phyloP scores from a whole-genome alignment of 1,140 invertebrate species.

The Vanessa tameamea region DNA sequence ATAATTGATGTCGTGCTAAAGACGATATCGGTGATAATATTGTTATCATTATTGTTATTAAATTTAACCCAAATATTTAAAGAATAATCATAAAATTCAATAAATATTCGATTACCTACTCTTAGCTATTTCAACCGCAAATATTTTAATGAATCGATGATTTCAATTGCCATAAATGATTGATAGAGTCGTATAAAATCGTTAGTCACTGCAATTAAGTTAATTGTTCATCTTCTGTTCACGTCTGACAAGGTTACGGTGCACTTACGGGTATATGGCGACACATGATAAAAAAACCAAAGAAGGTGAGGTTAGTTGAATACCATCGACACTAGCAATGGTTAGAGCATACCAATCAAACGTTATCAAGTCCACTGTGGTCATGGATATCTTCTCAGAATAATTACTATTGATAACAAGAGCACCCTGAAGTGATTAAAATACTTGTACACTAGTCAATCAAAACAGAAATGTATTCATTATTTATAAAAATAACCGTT shows the following conservation, averaged over 20 bases:
- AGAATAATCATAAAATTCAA: not conserved
- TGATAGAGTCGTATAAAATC: not conserved
- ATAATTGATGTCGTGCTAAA: slow-evolving; percentile 25
- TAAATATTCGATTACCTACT: not conserved
- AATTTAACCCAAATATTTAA: slow-evolving; percentile 18
- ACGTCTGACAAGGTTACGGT: slow-evolving; percentile 55
- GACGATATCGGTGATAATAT: slow-evolving; percentile 22
- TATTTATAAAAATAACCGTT: not conserved
- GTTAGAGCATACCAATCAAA: slow-evolving; percentile 39
- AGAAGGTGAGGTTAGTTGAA: slow-evolving; percentile 55
- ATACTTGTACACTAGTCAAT: not conserved
- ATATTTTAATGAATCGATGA: not conserved
- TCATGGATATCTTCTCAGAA: slow-evolving; percentile 60
- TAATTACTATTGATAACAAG: slow-evolving; percentile 33
- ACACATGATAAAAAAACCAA: slow-evolving; percentile 50
- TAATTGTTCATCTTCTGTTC: slow-evolving; percentile 44
- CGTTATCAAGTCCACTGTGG: slow-evolving; percentile 52
- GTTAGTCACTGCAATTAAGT: not conserved
- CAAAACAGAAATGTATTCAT: not conserved
- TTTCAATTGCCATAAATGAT: not conserved
- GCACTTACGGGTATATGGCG: slow-evolving; percentile 48
- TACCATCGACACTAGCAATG: slow-evolving; percentile 25
- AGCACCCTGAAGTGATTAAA: slow-evolving; percentile 23
- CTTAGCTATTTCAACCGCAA: too few species aligned
- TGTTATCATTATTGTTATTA: slow-evolving; percentile 8